Evolutionary conservation across 1,140 invertebrate genomes (phyloP).

Genomic region (Magallana ariakensis): DNA sequence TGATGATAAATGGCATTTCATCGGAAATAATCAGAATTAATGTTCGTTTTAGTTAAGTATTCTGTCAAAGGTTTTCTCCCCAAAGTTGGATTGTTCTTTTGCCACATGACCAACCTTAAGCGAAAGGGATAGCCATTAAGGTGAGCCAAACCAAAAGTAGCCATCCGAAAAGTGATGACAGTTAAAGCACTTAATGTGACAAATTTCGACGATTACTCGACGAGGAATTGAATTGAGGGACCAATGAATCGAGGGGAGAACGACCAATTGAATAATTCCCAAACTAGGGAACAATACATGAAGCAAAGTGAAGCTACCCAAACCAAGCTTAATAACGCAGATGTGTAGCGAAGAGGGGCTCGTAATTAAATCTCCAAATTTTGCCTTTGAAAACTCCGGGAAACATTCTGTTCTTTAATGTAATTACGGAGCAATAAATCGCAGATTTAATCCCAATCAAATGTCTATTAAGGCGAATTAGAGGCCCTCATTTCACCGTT

Average conservation of each 20-base stretch:
- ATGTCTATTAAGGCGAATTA: slow-evolving; percentile 39
- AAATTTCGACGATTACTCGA: slow-evolving; percentile 39
- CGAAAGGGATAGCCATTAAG: slow-evolving; percentile 30
- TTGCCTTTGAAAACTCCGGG: slow-evolving; percentile 23
- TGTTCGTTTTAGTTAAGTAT: slow-evolving; percentile 24
- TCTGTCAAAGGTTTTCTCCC: slow-evolving; percentile 5
- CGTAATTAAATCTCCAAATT: slow-evolving; percentile 41
- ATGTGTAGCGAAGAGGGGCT: slow-evolving; percentile 19
- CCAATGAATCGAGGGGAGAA: slow-evolving; percentile 24
- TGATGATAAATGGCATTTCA: slow-evolving; percentile 36
- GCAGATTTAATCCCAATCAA: slow-evolving; percentile 38
- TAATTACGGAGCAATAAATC: slow-evolving; percentile 43
- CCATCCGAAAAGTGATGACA: slow-evolving; percentile 10
- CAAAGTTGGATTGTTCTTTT: neutral
- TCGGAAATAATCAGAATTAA: slow-evolving; percentile 40
- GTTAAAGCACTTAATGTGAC: slow-evolving; percentile 40
- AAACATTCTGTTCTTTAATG: slow-evolving; percentile 42
- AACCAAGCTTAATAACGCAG: neutral
- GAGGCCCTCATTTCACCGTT: slow-evolving; percentile 32
- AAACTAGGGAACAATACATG: slow-evolving; percentile 9
- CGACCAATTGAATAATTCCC: slow-evolving; percentile 38
- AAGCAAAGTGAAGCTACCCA: neutral
- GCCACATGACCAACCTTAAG: slow-evolving; percentile 8
- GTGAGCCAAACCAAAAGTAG: slow-evolving; percentile 13
- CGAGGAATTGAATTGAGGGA: slow-evolving; percentile 32